Evolutionary conservation across 2,888 invertebrate genomes (phyloP).

Genomic region (Himalopsyche japonica): DNA sequence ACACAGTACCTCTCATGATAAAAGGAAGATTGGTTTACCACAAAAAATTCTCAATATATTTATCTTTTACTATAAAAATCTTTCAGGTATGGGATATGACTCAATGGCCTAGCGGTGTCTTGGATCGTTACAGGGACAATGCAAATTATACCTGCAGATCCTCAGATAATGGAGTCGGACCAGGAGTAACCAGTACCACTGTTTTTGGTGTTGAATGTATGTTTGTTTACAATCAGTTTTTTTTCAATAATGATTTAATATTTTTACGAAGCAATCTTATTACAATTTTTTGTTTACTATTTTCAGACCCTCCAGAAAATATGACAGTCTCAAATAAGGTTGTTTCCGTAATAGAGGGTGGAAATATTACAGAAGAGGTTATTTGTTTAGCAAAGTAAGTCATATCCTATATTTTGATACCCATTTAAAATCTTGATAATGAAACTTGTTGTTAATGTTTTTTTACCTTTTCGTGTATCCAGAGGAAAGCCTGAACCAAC

Average conservation of each 20-base stretch:
- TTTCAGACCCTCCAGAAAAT: constrained; percentile 74
- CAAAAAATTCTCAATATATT: not conserved
- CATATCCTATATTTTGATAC: not conserved
- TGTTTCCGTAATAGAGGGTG: constrained; percentile 57
- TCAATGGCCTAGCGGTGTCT: constrained; percentile 76
- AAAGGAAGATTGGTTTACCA: too few relatives aligned
- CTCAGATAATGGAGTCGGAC: constrained; percentile 75
- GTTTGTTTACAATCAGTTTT: constrained; percentile 48
- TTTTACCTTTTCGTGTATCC: constrained; percentile 16
- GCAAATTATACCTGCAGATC: constrained; percentile 85
- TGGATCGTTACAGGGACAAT: constrained; percentile 77
- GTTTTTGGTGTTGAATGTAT: constrained; percentile 89
- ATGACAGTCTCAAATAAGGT: constrained; percentile 62
- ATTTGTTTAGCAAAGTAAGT: constrained; percentile 55
- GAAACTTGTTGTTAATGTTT: not conserved
- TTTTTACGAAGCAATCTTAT: not conserved
- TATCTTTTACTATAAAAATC: not conserved
- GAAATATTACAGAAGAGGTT: constrained; percentile 54
- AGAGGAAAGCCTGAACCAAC: constrained; percentile 71
- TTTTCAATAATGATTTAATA: not conserved
- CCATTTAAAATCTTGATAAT: not conserved
- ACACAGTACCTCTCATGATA: too few relatives aligned
- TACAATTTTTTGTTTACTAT: constrained; percentile 9
- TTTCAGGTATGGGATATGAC: constrained; percentile 80
- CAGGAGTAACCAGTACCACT: constrained; percentile 80